Conservation (phyloP, 2,113 vertebrate species). For the Hassar affinis region DNA sequence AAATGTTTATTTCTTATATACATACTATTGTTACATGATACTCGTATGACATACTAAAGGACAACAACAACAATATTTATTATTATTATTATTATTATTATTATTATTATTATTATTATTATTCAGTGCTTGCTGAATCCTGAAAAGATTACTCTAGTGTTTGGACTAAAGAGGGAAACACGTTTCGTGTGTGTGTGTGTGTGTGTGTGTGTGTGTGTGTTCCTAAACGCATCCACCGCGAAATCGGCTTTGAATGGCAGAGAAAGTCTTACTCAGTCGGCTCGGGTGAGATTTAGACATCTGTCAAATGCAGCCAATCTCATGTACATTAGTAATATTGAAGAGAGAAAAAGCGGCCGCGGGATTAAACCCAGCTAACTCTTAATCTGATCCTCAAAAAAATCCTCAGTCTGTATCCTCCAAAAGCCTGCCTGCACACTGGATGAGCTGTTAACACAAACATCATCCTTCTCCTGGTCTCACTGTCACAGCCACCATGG, state of each 20-base stretch:
- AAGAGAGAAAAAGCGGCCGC: slow-evolving; percentile 54
- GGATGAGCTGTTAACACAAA: slow-evolving; percentile 29
- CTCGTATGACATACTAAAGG: background rate
- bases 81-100: background rate
- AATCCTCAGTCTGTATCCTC: too few relatives aligned
- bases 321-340: slow-evolving; percentile 73
- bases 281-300: slow-evolving; percentile 69
- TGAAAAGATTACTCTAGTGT: background rate
- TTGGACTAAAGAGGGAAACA: background rate
- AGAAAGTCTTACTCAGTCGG: slow-evolving; percentile 73
- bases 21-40: background rate
- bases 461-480: background rate
- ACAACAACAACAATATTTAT: background rate
- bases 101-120: slow-evolving; percentile 7
- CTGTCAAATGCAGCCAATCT: slow-evolving; percentile 75
- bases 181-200: background rate
- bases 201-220: background rate
- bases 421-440: slow-evolving; percentile 37
- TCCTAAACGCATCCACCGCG: background rate
- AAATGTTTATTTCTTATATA: background rate
- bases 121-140: background rate
- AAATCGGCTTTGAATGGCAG: slow-evolving; percentile 68
- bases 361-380: slow-evolving; percentile 69
- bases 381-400: slow-evolving; percentile 75
- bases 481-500: too few relatives aligned